Base-by-base conservation (phyloP, 2,113 vertebrate species). In the Choloepus hoffmanni region DNA sequence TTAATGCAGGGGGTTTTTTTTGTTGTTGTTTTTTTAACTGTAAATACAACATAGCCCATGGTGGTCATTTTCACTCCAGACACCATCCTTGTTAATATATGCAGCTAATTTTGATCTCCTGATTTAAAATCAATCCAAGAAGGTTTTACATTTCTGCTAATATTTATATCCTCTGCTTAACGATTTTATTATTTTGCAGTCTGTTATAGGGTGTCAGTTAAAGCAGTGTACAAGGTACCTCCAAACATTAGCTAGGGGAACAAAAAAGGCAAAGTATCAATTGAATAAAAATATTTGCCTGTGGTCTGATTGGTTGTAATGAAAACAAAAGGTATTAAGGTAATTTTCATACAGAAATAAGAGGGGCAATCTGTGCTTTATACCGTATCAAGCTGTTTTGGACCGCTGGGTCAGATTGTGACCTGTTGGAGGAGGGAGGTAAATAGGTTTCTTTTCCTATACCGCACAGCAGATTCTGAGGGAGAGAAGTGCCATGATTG, bases 151-250 rank as follows among this genome's bases (percentile, higher is more conserved):
- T 21, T 43, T 62, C 8, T 53, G 33, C 88, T 90, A 79, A 65
- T 90, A 58, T 7, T 58, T 74, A 53, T 8, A 4, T 67, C 50
- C 55, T 85, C 55, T 90, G 12, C 53, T 88, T 93, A 53, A 89
- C 70, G 8, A 79, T 79, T 78, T 95, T 30, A 78, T 95, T 89
- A 93, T 73, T 40, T 82, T 73, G 12, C 30, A 88, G 53, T 45
- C 73, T 18, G 43, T 36, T 43, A 88, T 83, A 85, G 7, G 10
- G 7, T 67, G 23, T 86, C 28, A 82, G 53, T 67, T 60, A 28
- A 74, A 86, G 50, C 67, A 62, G 33, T 74, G 7, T 14, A 92
- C 63, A 82, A 7, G 84, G 48, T 68, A 3, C 68, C 78, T 15
- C 48, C 70, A 50, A 85, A 87, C 72, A 23, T 74, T 79, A 87